Conservation (phyloP, 2,888 invertebrate genomes). For the Polyommatus icarus region DNA sequence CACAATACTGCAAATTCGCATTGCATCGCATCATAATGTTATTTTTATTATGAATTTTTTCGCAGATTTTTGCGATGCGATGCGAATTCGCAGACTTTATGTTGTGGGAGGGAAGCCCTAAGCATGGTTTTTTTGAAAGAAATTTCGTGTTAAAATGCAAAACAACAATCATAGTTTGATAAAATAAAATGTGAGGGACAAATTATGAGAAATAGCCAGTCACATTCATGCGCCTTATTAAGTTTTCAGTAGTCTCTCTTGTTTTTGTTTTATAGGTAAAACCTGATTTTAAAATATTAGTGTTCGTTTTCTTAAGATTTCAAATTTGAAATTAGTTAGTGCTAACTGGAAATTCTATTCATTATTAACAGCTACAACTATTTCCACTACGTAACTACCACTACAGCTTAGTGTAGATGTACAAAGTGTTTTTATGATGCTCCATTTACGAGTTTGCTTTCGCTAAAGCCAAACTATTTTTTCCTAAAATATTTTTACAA, state of each 20-base stretch:
- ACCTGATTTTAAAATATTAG: not conserved
- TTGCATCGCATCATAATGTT: too few relatives aligned
- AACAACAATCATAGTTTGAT: not conserved
- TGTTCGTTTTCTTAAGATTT: not conserved
- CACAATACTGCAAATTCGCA: too few relatives aligned
- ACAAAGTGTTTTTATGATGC: constrained; percentile 10
- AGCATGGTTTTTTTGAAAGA: too few relatives aligned
- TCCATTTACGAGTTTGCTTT: not conserved
- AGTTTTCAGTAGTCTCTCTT: not conserved
- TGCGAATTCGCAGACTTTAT: too few relatives aligned
- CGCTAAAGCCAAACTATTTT: not conserved
- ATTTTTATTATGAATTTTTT: too few relatives aligned
- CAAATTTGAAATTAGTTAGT: not conserved
- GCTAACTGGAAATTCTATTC: not conserved
- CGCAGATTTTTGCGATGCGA: too few relatives aligned
- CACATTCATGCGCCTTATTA: not conserved
- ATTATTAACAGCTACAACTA: constrained; percentile 14
- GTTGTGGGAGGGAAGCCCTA: too few relatives aligned
- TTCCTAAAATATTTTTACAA: not conserved
- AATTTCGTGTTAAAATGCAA: not conserved
- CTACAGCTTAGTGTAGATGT: constrained; percentile 17
- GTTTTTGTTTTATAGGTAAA: not conserved
- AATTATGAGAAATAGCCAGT: not conserved
- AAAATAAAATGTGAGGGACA: constrained; percentile 6
- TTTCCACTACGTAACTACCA: constrained; percentile 2